These are phyloP conservation scores for Dasypus novemcinctus DNA, from an alignment of 2,113 vertebrate genomes.

Conservation along the genomic window DNA sequence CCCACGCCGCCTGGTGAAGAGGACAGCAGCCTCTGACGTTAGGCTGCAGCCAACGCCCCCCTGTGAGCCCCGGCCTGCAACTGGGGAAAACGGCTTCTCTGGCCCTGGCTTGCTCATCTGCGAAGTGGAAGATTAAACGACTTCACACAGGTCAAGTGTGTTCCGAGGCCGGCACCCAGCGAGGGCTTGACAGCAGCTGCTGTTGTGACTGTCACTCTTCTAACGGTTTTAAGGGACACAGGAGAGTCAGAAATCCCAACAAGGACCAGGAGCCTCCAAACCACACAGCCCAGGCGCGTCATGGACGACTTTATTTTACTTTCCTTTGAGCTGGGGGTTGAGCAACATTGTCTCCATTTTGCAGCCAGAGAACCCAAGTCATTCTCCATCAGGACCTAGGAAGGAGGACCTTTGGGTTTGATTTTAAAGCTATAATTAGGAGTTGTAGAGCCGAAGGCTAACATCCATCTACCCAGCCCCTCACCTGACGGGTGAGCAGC, in stretches of 20 bases:
- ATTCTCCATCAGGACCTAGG: not conserved
- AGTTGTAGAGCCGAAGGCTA: not conserved
- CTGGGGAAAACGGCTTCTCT: not conserved
- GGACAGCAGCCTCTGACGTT: fast-evolving
- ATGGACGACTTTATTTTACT: too few relatives aligned
- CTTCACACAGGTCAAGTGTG: too few relatives aligned
- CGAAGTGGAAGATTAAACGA: not conserved
- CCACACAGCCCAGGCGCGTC: fast-evolving
- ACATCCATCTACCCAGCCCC: not conserved
- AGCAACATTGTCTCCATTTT: not conserved
- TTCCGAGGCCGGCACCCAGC: not conserved
- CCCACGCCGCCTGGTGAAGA: not conserved
- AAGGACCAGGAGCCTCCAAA: not conserved
- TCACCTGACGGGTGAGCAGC: not conserved
- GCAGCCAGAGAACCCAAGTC: not conserved
- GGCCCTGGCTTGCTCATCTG: not conserved
- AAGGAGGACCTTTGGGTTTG: too few relatives aligned
- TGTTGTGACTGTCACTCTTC: too few relatives aligned
- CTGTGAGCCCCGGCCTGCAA: fast-evolving
- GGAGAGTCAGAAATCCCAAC: not conserved
- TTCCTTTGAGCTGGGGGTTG: not conserved
- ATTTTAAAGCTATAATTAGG: not conserved
- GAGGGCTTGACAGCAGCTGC: fast-evolving
- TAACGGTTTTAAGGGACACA: fast-evolving
- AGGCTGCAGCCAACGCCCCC: not conserved